A percentile compares a stretch with the other conserved stretches of the same genome.
Evolutionary conservation across 64 coral and sea anemone species (phyloP).

Genomic region (Pocillopora damicornis): DNA sequence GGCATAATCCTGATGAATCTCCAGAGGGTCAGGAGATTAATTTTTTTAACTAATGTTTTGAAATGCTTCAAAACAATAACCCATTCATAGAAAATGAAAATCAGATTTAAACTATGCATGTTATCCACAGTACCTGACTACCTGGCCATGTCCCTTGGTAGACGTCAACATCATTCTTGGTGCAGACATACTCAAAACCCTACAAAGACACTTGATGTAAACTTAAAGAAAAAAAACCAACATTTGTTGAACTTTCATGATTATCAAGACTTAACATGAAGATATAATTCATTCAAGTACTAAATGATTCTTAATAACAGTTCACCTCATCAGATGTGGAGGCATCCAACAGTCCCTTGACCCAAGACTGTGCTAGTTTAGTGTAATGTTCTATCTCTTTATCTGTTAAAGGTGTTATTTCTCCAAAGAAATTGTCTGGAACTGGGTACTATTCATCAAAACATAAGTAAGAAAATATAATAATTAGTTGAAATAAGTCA

Average conservation of each 20-base stretch:
- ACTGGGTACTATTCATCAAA: slow-evolving; percentile 49
- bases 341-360: slow-evolving; percentile 67
- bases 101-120: too few relatives aligned
- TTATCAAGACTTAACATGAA: too few relatives aligned
- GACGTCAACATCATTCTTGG: slow-evolving; percentile 84
- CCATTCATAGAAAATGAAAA: too few relatives aligned
- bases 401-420: slow-evolving; percentile 55
- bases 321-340: slow-evolving; percentile 65
- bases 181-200: slow-evolving; percentile 91
- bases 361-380: slow-evolving; percentile 78
- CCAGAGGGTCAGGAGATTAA: too few relatives aligned
- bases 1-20: too few relatives aligned
- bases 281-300: too few relatives aligned
- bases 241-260: too few relatives aligned
- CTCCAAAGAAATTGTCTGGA: slow-evolving; percentile 79
- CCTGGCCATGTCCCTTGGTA: slow-evolving; percentile 79
- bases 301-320: not conserved
- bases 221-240: too few relatives aligned
- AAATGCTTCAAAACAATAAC: too few relatives aligned
- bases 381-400: slow-evolving; percentile 65
- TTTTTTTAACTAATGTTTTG: too few relatives aligned
- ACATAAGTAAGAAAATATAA: slow-evolving; percentile 13
- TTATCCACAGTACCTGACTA: slow-evolving; percentile 58
- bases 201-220: not conserved
- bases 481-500: not conserved